Base-by-base conservation (phyloP, 2,113 vertebrate species). In the Malurus elegans region DNA sequence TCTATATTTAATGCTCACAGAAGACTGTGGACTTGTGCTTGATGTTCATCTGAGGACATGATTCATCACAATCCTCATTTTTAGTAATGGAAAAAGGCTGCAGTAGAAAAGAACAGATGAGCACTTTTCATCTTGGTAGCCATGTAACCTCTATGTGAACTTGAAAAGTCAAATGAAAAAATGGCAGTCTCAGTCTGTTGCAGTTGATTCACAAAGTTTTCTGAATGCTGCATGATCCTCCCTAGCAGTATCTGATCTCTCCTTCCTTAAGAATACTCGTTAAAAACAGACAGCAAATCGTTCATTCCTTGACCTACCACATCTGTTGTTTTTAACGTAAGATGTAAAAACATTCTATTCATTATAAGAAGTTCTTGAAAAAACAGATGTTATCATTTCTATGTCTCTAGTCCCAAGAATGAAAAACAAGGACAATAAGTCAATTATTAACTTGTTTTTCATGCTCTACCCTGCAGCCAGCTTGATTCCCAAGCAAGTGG, bases 371-470 rank as follows among this genome's bases (percentile, higher is more conserved):
- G 26, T 34, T 75, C 79, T 85, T 25, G 42, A 17, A 79, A 86
- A 94, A 97, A 79, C 76, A 97, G 84, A 97, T 93, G 76, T 72
- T 97, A 96, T 97, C 88, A 66, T 51, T 94, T 94, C 88, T 84
- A 29, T 76, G 58, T 86, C 87, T 94, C 61, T 72, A 75, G 88
- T 70, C 64, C 74, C 28, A 66, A 78, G 75, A 84, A 93, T 60
- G 60, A 90, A 93, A 96, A 96, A 92, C 92, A 96, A 94, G 66
- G 42, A 25, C 74, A 40, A 34, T 17, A 76, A 53, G 73, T 94
- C 88, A 97, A 95, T 88, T 83, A 95, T 91, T 96, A 96, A 96
- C 88, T 93, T 96, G 90, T 70, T 96, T 95, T 96, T 86, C 93
- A 72, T 4, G 3, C 31, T 93, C 25, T 85, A 38, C 28, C 6